Percentiles rank a stretch among this genome's conserved stretches.
phyloP scores from a whole-genome alignment of 2,113 vertebrate species.

The Rhagologus leucostigma region DNA sequence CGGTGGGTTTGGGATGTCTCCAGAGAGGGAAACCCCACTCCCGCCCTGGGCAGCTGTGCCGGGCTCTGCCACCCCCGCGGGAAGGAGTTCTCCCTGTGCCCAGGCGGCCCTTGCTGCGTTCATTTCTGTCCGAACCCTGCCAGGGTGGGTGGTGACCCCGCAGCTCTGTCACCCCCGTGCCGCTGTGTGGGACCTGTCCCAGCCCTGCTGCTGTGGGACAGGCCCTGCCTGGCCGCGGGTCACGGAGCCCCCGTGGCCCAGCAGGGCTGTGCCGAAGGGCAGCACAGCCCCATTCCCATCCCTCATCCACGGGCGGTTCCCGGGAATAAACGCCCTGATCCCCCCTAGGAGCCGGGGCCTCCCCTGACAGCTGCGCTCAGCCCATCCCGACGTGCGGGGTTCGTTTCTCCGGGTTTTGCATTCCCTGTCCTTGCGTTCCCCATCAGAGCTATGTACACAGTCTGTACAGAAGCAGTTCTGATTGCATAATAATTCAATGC shows the following conservation, averaged over 20 bases:
- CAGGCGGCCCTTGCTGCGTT: background rate
- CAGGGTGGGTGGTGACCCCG: background rate
- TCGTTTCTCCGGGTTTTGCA: background rate
- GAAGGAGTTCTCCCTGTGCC: rapidly evolving
- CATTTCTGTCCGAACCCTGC: rapidly evolving
- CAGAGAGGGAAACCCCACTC: background rate
- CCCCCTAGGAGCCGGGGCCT: rapidly evolving
- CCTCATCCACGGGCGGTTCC: background rate
- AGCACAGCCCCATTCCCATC: too few relatives aligned
- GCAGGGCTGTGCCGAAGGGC: too few relatives aligned
- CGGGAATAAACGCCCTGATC: background rate
- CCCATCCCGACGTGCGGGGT: rapidly evolving
- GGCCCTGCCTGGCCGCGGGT: too few relatives aligned
- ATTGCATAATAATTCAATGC: background rate
- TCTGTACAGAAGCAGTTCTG: background rate
- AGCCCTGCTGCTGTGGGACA: background rate
- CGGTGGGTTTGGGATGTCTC: background rate
- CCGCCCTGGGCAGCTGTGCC: background rate
- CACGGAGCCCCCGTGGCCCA: too few relatives aligned
- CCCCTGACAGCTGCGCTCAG: background rate
- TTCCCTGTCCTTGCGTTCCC: background rate
- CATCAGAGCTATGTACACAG: background rate
- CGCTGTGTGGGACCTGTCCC: background rate
- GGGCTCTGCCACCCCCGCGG: too few relatives aligned
- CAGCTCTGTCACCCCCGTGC: background rate